Conservation (phyloP, 2,888 invertebrate genomes). For the Tetropium fuscum region DNA sequence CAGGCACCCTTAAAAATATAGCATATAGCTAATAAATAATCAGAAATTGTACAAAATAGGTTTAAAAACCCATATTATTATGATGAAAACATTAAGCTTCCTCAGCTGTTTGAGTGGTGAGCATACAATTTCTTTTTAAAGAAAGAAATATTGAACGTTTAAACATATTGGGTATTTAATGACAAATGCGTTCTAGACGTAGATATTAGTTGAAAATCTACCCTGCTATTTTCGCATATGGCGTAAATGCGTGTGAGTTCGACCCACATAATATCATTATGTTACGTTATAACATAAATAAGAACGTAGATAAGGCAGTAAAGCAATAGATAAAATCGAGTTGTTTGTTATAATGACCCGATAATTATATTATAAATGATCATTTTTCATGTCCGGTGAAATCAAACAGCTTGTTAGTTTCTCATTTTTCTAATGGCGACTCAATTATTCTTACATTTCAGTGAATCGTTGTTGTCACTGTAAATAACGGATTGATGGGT, state of each 20-base stretch:
- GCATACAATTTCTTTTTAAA: too few species aligned
- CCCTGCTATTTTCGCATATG: not conserved
- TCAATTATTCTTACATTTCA: slow-evolving; percentile 46
- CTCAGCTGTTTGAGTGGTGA: too few species aligned
- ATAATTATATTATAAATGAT: slow-evolving; percentile 62
- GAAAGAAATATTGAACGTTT: too few species aligned
- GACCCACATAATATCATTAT: slow-evolving; percentile 7
- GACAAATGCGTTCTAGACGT: too few species aligned
- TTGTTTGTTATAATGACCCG: slow-evolving; percentile 53
- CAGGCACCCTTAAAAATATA: too few species aligned
- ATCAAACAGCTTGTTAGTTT: slow-evolving; percentile 51
- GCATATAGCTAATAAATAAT: too few species aligned
- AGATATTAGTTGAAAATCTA: too few species aligned
- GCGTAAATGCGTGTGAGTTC: slow-evolving; percentile 11
- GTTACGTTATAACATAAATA: slow-evolving; percentile 24
- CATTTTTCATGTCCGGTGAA: slow-evolving; percentile 58
- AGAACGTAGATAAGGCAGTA: slow-evolving; percentile 26
- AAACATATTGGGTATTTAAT: too few species aligned
- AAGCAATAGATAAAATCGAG: slow-evolving; percentile 31
- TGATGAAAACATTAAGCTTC: too few species aligned
- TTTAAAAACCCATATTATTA: too few species aligned
- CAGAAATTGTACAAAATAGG: too few species aligned
- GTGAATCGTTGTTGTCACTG: slow-evolving; percentile 10
- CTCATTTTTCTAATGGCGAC: slow-evolving; percentile 50
- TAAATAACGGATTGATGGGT: too few species aligned